A percentile compares a stretch with the other conserved stretches of the same genome.
These are phyloP conservation scores for Drosophila ustulata DNA, from an alignment of 2,888 invertebrate species.

Conservation along the genomic window DNA sequence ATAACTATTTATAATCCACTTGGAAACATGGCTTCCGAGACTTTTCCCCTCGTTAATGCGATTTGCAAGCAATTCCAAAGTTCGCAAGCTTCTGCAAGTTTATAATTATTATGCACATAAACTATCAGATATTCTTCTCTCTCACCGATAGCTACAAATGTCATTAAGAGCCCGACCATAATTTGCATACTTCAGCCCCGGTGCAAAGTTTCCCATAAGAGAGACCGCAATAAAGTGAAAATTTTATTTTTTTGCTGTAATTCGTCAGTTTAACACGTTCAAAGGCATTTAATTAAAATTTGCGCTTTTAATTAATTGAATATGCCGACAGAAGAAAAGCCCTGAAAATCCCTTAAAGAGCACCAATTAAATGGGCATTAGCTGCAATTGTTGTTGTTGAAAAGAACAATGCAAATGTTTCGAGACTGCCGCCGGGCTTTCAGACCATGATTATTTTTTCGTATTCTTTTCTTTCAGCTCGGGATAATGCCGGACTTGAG, in stretches of 20 bases:
- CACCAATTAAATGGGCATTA: conserved; percentile 71
- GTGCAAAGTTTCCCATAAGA: neutral
- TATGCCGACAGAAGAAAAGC: conserved; percentile 25
- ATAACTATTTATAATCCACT: conserved; percentile 4
- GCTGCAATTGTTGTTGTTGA: conserved; percentile 19
- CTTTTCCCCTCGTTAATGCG: neutral
- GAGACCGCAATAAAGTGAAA: neutral
- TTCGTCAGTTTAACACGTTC: conserved; percentile 10
- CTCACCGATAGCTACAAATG: conserved; percentile 15
- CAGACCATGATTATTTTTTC: conserved; percentile 37
- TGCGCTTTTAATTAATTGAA: conserved; percentile 45
- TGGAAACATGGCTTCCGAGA: neutral
- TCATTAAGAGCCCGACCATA: neutral
- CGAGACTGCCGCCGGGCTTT: conserved; percentile 30
- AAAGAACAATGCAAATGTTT: conserved; percentile 34
- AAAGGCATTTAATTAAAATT: conserved; percentile 44
- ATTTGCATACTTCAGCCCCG: conserved; percentile 12
- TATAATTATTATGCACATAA: conserved; percentile 40
- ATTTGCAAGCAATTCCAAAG: conserved; percentile 18
- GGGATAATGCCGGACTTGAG: conserved; percentile 28
- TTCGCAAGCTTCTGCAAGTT: conserved; percentile 27
- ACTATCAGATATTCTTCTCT: neutral
- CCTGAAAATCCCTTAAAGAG: conserved; percentile 45
- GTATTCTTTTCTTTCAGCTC: conserved; percentile 2
- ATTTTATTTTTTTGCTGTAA: neutral